A percentile compares a stretch with the other conserved stretches of the same genome.
phyloP scores from a whole-genome alignment of 2,797 vertebrate species.

The Intellagama lesueurii region DNA sequence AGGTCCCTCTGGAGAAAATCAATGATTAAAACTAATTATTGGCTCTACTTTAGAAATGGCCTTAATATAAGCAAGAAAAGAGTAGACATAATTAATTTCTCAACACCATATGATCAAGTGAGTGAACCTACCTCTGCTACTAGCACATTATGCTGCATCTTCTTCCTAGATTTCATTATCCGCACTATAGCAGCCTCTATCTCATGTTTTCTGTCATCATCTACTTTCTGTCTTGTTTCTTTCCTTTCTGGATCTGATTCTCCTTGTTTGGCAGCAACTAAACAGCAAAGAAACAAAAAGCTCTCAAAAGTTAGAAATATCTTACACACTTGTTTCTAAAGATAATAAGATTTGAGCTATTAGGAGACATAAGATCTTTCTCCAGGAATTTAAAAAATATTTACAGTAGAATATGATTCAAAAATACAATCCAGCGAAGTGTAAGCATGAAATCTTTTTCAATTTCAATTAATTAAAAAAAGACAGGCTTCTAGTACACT shows the following conservation, averaged over 20 bases:
- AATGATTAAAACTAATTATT: background rate
- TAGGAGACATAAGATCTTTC: background rate
- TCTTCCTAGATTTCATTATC: slow-evolving; percentile 99
- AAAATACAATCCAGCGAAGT: slow-evolving; percentile 28
- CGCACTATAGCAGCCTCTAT: slow-evolving; percentile 98
- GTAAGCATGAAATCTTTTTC: background rate
- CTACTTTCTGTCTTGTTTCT: slow-evolving; percentile 97
- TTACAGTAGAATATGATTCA: slow-evolving; percentile 28
- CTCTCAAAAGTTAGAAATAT: slow-evolving; percentile 40
- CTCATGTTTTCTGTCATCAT: slow-evolving; percentile 97
- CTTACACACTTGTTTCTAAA: background rate
- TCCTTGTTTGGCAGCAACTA: slow-evolving; percentile 98
- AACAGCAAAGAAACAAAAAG: slow-evolving; percentile 39
- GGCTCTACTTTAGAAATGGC: background rate
- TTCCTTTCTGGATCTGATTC: slow-evolving; percentile 96
- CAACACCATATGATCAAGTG: background rate
- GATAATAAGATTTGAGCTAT: background rate
- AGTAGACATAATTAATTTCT: background rate
- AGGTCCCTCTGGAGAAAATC: background rate
- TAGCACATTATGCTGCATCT: slow-evolving; percentile 98
- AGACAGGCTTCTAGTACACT: background rate
- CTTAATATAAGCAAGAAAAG: background rate
- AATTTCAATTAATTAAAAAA: background rate
- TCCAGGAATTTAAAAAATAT: background rate
- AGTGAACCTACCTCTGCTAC: slow-evolving; percentile 90